These are phyloP conservation scores for Nycticryphes semicollaris DNA, from an alignment of 2,113 vertebrate genomes.

Conservation along the genomic window DNA sequence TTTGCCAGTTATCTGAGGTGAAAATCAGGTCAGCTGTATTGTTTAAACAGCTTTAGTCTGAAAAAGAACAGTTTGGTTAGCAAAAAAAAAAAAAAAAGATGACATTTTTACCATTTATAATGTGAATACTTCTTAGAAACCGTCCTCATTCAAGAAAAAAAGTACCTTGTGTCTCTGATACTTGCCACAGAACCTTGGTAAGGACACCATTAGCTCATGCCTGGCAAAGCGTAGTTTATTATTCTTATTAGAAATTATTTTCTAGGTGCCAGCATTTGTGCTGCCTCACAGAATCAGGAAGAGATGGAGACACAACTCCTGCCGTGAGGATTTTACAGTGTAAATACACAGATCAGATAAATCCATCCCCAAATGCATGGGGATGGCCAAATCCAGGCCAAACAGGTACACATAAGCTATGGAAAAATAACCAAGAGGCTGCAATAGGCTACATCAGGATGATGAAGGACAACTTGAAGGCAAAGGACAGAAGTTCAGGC, in stretches of 20 bases:
- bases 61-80: conserved; percentile 14
- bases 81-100: neutral
- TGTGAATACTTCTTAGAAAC: conserved; percentile 16
- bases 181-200: neutral
- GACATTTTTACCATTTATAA: conserved; percentile 6
- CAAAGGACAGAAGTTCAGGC: neutral
- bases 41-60: conserved; percentile 48
- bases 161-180: neutral
- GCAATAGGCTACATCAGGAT: neutral
- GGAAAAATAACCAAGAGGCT: neutral
- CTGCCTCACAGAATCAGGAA: neutral
- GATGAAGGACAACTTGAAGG: neutral
- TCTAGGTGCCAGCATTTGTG: neutral
- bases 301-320: neutral
- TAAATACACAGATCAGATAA: neutral
- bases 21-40: conserved; percentile 47
- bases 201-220: neutral
- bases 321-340: neutral
- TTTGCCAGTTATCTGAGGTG: conserved; percentile 49
- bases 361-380: neutral
- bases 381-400: neutral
- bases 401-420: neutral
- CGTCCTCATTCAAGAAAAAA: neutral
- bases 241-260: neutral
- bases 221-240: conserved; percentile 1